Base-by-base conservation (phyloP, 2,113 vertebrate species). In the Phylloscopus whistleri region DNA sequence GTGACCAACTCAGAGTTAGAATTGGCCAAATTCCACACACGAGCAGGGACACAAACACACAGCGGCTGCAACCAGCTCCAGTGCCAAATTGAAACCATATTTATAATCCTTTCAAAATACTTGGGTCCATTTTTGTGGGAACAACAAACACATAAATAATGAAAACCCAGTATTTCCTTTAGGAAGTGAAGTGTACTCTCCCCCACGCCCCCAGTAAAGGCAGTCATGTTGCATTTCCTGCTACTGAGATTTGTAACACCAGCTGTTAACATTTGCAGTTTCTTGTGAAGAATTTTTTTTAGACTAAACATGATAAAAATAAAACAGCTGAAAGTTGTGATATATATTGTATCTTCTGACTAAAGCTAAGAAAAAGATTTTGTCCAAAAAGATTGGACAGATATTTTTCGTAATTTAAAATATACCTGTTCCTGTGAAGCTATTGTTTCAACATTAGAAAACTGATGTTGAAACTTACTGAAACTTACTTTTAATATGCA, bases 41-140 rank as follows among this genome's bases (percentile, higher is more conserved):
- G 1, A 91, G 77, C 77, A 60, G 49, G 75, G 89, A 84, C 44
- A 77, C 27, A 69, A 51, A 78, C 64, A 60, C 81, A 78, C 79
- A 84, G 87, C 8, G 75, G 37, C 56, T 82, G 68, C 89, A 94
- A 56, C 63, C 70, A 73, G 60, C 91, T 93, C 85, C 19, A 80
- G 96, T 89, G 94, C 95, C 60, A 95, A 89, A 98, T 97, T 96
- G 97, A 87, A 98, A 96, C 95, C 94, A 97, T 97, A 98, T 98
- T 97, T 98, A 96, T 98, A 98, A 97, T 97, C 96, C 86, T 96
- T 95, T 95, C 94, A 97, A 94, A 97, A 97, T 59, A 89, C 52
- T 59, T 41, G 55, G 68, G 90, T 88, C 94, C 93, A 84, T 96
- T 96, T 94, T 91, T 89, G 83, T 85, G 94, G 96, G 97, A 98